Evolutionary conservation across 2,888 invertebrate species (phyloP).

Genomic region (Augochlorella aurata): DNA sequence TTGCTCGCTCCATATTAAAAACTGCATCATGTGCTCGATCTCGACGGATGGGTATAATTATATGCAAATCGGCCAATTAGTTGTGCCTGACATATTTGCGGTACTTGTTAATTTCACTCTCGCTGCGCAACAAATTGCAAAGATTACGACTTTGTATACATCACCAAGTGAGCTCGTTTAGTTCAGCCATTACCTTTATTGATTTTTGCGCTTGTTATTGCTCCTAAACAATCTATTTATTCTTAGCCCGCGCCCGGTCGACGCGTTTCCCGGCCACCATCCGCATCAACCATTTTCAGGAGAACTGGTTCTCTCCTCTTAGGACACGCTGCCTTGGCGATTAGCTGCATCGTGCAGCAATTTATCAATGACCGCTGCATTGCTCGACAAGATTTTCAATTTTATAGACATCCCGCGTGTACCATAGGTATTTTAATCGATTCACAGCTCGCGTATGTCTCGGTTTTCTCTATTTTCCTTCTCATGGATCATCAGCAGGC

Average conservation of each 20-base stretch:
- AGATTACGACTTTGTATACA: conserved; percentile 64
- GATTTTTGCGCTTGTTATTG: conserved; percentile 50
- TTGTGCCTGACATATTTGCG: conserved; percentile 70
- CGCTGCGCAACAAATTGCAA: conserved; percentile 66
- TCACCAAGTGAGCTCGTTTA: conserved; percentile 58
- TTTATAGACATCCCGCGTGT: neutral
- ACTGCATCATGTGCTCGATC: conserved; percentile 63
- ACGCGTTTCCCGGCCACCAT: neutral
- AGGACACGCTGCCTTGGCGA: neutral
- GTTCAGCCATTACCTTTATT: conserved; percentile 60
- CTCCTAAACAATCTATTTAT: conserved; percentile 15
- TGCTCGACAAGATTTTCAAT: neutral
- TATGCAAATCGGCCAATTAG: conserved; percentile 70
- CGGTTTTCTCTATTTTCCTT: too few relatives aligned
- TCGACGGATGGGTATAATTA: conserved; percentile 66
- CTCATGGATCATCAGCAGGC: too few relatives aligned
- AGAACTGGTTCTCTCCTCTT: too few relatives aligned
- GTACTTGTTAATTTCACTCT: conserved; percentile 68
- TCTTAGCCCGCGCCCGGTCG: neutral
- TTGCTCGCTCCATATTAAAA: conserved; percentile 67
- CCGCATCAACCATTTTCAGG: neutral
- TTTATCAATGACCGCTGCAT: neutral
- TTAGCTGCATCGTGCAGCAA: neutral
- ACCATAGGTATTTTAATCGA: too few relatives aligned
- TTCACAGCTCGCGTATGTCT: too few relatives aligned